Evolutionary conservation across 92 coral and sea anemone species (phyloP), one percentile per base, ranked within the genome.

Genomic region (Epizoanthus stellaris): DNA sequence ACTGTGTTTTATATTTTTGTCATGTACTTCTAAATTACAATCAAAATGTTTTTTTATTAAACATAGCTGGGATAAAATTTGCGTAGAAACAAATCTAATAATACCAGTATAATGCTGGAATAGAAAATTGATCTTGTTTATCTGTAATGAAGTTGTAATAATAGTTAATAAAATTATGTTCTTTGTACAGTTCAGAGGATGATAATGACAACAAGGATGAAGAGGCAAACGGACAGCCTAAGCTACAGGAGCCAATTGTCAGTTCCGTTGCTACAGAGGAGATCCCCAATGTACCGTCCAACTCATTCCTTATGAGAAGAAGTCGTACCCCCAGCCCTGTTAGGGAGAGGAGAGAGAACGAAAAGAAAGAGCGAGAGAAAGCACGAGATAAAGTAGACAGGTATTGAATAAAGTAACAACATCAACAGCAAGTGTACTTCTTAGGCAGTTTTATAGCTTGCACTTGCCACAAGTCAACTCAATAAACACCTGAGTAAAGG

Each of bases 261-360:
- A 86, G 90, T 74, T 84, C 98, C 54, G 93, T 94, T 14, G 63
- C 90, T 6, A 92, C 88, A 2, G 98, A 92, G 16, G 93, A 90
- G 12, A 75, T 94, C 64, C 99, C 99, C 2, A 89, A 93, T 86
- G 97, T 89, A 5, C 99, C 98, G 9, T 89, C 89, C 60, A 93
- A 94, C 90, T 87, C 92, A 4, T 97, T 97, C 79, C 90, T 97
- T 38, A 86, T 94, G 89, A 91, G 98, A 85, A 85, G 99, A 53
- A 97, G 99, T 73, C 92, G 95, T 34, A 97, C 99, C 58, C 99
- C 99, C n/a, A 81, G 93, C 7, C 99, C 99, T 10, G 92, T 96
- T 9, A 92, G 98, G 74, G 94, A 92, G 77, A 92, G 88, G 79
- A 85, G 98, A 71, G 70, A 82, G 43, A 80, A 87, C 75, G 81